phyloP scores from a whole-genome alignment of 2,113 vertebrate genomes.

The Ictalurus furcatus region DNA sequence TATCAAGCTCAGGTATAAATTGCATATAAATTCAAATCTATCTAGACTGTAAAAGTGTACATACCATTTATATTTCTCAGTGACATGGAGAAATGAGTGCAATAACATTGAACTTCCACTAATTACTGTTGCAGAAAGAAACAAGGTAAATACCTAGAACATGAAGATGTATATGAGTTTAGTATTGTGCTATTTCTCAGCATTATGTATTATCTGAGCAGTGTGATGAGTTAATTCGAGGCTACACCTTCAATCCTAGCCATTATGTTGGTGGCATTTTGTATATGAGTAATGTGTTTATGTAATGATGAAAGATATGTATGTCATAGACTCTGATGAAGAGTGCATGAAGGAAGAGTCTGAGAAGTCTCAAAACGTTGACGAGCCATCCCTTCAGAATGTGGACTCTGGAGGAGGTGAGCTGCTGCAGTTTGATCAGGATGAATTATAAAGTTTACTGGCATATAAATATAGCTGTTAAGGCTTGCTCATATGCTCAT shows the following conservation, averaged over 20 bases:
- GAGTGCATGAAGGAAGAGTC: slow-evolving; percentile 57
- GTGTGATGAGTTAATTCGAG: background rate
- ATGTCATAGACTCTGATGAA: slow-evolving; percentile 67
- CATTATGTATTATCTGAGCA: background rate
- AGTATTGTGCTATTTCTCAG: background rate
- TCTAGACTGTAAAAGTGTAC: background rate
- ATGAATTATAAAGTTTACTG: background rate
- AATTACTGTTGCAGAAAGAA: background rate
- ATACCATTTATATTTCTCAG: background rate
- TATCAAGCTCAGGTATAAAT: slow-evolving; percentile 67
- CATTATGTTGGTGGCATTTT: background rate
- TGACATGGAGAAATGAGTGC: background rate
- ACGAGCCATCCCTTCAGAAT: slow-evolving; percentile 53
- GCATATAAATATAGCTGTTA: background rate
- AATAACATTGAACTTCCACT: background rate
- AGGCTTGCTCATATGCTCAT: background rate
- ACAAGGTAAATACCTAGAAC: background rate
- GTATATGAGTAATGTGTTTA: background rate
- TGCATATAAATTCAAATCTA: slow-evolving; percentile 33
- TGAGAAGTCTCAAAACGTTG: slow-evolving; percentile 55
- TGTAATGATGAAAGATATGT: slow-evolving; percentile 2
- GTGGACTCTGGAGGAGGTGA: slow-evolving; percentile 60
- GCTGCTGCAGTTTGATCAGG: background rate
- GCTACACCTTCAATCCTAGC: background rate
- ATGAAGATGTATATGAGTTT: background rate